Conservation (phyloP, 1,140 invertebrate genomes). For the Xylocopa sonorina region DNA sequence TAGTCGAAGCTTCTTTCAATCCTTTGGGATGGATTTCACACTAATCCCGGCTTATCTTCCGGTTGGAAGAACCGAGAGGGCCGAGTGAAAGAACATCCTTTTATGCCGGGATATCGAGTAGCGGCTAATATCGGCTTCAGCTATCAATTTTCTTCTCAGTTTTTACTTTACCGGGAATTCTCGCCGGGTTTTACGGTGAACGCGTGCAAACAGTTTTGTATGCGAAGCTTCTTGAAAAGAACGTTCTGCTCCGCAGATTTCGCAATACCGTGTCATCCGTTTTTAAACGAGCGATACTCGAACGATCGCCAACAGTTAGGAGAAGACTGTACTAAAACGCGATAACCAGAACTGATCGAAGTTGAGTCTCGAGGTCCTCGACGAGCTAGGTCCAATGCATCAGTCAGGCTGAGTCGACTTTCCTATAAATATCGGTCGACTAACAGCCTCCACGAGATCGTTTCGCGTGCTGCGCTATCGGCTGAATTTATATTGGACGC, state of each 20-base stretch:
- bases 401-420: not conserved
- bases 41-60: constrained; percentile 1
- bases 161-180: not conserved
- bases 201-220: too few relatives aligned
- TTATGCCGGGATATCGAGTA: not conserved
- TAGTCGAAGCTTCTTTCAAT: too few relatives aligned
- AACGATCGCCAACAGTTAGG: too few relatives aligned
- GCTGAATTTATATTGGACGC: constrained; percentile 16
- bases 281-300: too few relatives aligned
- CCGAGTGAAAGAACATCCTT: not conserved
- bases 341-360: not conserved
- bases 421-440: not conserved
- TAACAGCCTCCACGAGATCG: too few relatives aligned
- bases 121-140: not conserved
- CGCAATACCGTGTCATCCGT: too few relatives aligned
- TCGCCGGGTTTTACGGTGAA: not conserved
- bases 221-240: too few relatives aligned
- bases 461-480: not conserved
- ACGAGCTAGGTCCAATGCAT: not conserved
- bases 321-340: too few relatives aligned
- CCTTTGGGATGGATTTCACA: not conserved
- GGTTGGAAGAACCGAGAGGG: not conserved
- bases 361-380: too few relatives aligned
- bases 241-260: not conserved
- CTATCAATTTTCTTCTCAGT: not conserved